Percentiles rank a stretch among this genome's conserved stretches.
phyloP scores from a whole-genome alignment of 2,113 vertebrate genomes.

The Jacana jacana region DNA sequence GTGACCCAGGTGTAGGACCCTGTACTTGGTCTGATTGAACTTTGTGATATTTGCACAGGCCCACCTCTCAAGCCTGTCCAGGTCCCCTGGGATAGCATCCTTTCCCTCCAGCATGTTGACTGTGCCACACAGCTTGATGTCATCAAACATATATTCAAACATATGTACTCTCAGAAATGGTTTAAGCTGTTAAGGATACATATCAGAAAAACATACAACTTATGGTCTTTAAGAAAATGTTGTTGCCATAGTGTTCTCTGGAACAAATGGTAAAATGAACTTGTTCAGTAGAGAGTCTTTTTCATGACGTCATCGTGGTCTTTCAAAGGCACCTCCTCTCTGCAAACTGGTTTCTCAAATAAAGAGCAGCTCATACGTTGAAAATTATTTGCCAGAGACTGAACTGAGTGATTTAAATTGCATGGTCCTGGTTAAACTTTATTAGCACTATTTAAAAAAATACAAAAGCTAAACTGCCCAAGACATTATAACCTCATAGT shows the following conservation, averaged over 20 bases:
- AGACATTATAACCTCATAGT: not conserved
- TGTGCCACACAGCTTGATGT: not conserved
- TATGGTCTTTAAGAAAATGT: not conserved
- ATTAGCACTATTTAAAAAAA: constrained; percentile 34
- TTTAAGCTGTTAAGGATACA: not conserved
- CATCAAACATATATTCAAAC: not conserved
- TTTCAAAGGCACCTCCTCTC: not conserved
- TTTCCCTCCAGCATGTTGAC: not conserved
- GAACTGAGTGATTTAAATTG: constrained; percentile 28
- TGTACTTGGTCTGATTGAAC: not conserved
- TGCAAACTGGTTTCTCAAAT: not conserved
- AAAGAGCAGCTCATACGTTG: not conserved
- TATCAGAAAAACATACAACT: not conserved
- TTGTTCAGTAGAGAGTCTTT: not conserved
- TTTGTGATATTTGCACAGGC: not conserved
- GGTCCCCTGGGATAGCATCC: not conserved
- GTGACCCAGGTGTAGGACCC: not conserved
- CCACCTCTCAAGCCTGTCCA: not conserved
- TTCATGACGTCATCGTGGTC: not conserved
- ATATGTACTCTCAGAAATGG: accelerated
- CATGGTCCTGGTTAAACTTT: not conserved
- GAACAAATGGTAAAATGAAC: not conserved
- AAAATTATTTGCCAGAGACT: not conserved
- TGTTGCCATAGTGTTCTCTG: not conserved
- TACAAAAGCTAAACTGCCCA: not conserved